Evolutionary conservation across 2,797 vertebrate genomes (phyloP), one percentile per base, ranked within the genome.

Genomic region (Characodon lateralis): DNA sequence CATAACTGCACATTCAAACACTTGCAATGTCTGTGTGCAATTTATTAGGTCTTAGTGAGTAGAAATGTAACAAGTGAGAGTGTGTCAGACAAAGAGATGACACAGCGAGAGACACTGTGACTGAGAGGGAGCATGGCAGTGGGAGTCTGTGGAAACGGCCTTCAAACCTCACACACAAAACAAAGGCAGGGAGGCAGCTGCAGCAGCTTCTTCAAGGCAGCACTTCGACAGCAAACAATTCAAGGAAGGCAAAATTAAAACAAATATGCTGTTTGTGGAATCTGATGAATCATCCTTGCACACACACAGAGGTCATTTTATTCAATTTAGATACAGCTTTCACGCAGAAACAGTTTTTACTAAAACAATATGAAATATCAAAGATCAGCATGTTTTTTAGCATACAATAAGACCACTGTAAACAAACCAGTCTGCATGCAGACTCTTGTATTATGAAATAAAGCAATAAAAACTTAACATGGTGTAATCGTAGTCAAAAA

Each of bases 141-240:
- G 83, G 86, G 85, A 91, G 89, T 88, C 79, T 82, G 84, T 87
- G 81, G 78, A 91, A 88, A 90, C 80, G 85, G 86, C 89, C 89
- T 89, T 91, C 77, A 88, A 88, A 89, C 85, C 81, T 86, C 90
- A 91, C 87, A 85, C 76, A 14, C 55, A 65, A 73, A 91, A 86
- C 86, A 92, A 92, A 93, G 74, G 71, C 77, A 81, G 31, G 31
- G 31, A 31, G 72, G 79, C 73, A 77, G 82, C 77, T 74, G 79
- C 69, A 65, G 55, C 35, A 56, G 78, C 82, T 89, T 79, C 73
- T 86, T 90, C 87, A 92, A 89, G 82, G 90, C 83, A 88, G 74
- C 51, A 72, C 83, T 88, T 76, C 50, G 76, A 89, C 71, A 71
- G 73, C 80, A 85, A 71, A 63, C 74, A 51, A 83, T 77, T 86